Percentiles rank a stretch among this genome's conserved stretches.
phyloP scores from a whole-genome alignment of 2,888 invertebrate species.

The Limenitis arthemis region DNA sequence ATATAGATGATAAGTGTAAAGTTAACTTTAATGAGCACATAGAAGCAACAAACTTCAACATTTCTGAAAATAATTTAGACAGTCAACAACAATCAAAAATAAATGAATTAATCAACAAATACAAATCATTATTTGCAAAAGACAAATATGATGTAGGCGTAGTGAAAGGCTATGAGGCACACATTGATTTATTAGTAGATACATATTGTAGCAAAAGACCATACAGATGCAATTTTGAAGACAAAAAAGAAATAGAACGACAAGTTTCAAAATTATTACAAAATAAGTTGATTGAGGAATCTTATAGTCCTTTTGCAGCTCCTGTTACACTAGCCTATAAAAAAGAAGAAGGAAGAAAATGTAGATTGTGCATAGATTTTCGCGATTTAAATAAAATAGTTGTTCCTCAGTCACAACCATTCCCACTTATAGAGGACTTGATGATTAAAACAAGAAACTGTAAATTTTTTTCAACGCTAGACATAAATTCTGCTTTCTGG shows the following conservation, averaged over 20 bases:
- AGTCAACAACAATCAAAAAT: slow-evolving; percentile 3
- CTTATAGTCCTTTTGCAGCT: slow-evolving; percentile 29
- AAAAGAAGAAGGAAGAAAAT: slow-evolving; percentile 22
- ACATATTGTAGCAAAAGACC: slow-evolving; percentile 25
- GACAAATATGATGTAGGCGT: slow-evolving; percentile 21
- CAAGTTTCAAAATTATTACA: slow-evolving; percentile 22
- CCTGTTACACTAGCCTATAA: too few species aligned
- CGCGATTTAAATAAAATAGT: slow-evolving; percentile 34
- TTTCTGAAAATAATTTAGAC: slow-evolving; percentile 4
- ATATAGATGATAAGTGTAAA: background rate
- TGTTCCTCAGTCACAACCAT: too few species aligned
- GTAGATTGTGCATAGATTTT: slow-evolving; percentile 33
- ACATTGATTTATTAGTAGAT: slow-evolving; percentile 21
- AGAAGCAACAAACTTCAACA: slow-evolving; percentile 3
- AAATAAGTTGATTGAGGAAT: slow-evolving; percentile 25
- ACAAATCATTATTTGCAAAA: slow-evolving; percentile 19
- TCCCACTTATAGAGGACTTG: slow-evolving; percentile 35
- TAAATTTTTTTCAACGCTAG: slow-evolving; percentile 33
- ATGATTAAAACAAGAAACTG: slow-evolving; percentile 35
- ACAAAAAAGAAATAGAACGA: slow-evolving; percentile 25
- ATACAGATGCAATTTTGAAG: slow-evolving; percentile 23
- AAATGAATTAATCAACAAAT: slow-evolving; percentile 6
- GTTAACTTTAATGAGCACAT: slow-evolving; percentile 14
- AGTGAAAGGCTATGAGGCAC: slow-evolving; percentile 20
- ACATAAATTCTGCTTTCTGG: slow-evolving; percentile 29